phyloP scores from a whole-genome alignment of 2,113 vertebrate species.

The Microcebus ravelobensis region DNA sequence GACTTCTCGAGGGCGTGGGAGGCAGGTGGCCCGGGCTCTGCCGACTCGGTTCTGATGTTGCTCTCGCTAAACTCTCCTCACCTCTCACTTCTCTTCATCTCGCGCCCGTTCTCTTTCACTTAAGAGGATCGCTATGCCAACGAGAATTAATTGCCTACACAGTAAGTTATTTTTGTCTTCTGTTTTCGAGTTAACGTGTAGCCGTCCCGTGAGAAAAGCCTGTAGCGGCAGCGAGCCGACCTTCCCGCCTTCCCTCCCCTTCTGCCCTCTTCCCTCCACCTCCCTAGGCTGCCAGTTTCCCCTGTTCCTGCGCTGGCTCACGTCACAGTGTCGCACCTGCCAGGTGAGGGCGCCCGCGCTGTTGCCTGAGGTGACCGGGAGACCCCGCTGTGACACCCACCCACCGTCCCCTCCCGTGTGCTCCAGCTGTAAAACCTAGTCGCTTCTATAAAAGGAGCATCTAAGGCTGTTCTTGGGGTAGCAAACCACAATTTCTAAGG shows the following conservation, averaged over 20 bases:
- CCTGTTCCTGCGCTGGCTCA: neutral
- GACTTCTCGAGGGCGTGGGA: fast-evolving
- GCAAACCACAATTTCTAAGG: neutral
- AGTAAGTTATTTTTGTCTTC: conserved; percentile 90
- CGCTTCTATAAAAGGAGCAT: fast-evolving
- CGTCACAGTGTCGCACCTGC: fast-evolving
- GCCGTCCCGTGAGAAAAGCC: conserved; percentile 46
- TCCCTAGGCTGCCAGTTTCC: neutral
- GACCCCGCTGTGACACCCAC: fast-evolving
- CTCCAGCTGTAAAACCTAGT: neutral
- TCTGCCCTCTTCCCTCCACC: too few species aligned
- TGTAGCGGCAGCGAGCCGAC: neutral
- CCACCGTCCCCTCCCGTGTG: fast-evolving
- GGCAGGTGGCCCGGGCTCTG: neutral
- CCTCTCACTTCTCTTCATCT: conserved; percentile 73
- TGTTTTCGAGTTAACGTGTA: neutral
- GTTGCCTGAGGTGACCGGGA: fast-evolving
- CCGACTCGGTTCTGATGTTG: neutral
- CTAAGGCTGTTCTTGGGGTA: neutral
- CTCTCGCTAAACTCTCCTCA: conserved; percentile 58
- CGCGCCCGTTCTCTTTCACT: conserved; percentile 83
- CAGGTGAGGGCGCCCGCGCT: fast-evolving
- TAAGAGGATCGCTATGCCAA: conserved; percentile 91
- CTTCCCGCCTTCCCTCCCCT: neutral
- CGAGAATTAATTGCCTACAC: conserved; percentile 88